Evolutionary conservation across 2,113 vertebrate genomes (phyloP).

Genomic region (Hyperoodon ampullatus): DNA sequence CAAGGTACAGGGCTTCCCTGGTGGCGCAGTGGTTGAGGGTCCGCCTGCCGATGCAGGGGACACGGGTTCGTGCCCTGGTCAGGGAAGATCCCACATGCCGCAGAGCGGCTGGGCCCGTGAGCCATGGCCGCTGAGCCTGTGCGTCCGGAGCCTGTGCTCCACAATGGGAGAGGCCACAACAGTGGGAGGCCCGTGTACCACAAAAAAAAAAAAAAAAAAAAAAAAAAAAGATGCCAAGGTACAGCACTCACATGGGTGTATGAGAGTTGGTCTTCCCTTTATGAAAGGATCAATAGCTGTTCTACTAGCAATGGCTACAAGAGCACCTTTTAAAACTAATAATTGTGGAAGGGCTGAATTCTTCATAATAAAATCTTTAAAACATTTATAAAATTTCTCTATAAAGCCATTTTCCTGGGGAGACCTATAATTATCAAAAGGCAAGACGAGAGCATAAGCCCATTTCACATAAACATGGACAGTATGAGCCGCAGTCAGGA

Average conservation of each 20-base stretch:
- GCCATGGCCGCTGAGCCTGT: too few species aligned
- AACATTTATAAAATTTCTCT: constrained; percentile 78
- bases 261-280: constrained; percentile 63
- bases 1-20: too few species aligned
- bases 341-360: constrained; percentile 81
- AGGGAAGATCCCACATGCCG: too few species aligned
- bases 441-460: constrained; percentile 55
- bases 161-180: too few species aligned
- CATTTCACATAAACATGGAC: constrained; percentile 73
- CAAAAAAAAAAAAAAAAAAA: too few species aligned
- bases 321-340: constrained; percentile 82
- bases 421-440: constrained; percentile 84
- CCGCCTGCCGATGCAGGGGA: too few species aligned
- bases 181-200: too few species aligned
- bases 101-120: too few species aligned
- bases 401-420: constrained; percentile 79
- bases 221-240: constrained; percentile 67
- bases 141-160: too few species aligned
- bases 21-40: too few species aligned
- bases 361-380: constrained; percentile 84
- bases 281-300: constrained; percentile 82
- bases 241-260: constrained; percentile 42
- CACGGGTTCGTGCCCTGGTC: too few species aligned
- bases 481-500: neutral
- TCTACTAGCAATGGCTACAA: constrained; percentile 78